phyloP scores from a whole-genome alignment of 2,113 vertebrate species.

The Elephantulus edwardii region DNA sequence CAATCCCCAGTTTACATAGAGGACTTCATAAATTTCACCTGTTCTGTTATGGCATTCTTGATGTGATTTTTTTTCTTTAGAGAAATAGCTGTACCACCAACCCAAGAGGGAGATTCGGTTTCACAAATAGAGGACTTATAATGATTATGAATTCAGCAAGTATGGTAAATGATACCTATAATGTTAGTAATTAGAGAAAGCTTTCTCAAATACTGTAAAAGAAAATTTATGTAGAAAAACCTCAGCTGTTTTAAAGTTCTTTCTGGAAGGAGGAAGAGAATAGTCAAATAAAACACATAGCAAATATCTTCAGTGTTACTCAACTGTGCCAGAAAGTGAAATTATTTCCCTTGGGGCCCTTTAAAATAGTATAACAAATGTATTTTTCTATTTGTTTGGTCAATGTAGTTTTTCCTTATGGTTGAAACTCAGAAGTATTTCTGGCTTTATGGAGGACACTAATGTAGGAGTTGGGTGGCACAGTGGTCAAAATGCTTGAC shows the following conservation, averaged over 20 bases:
- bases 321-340: neutral
- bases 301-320: neutral
- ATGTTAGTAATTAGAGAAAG: neutral
- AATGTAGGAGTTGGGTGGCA: neutral
- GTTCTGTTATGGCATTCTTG: neutral
- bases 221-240: conserved; percentile 41
- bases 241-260: conserved; percentile 1
- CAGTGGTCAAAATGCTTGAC: neutral
- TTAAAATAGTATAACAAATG: neutral
- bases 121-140: neutral
- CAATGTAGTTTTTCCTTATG: conserved; percentile 1
- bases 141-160: neutral
- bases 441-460: conserved; percentile 18
- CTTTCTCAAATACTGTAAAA: neutral
- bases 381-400: neutral
- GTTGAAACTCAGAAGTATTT: neutral
- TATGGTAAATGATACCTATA: neutral
- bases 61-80: neutral
- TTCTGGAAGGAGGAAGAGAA: conserved; percentile 7
- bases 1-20: neutral
- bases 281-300: neutral
- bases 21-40: neutral
- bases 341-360: neutral
- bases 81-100: neutral
- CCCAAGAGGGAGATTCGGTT: neutral